A percentile compares a stretch with the other conserved stretches of the same genome.
These are phyloP conservation scores for Dufourea novaeangliae DNA, from an alignment of 1,140 invertebrate species.

Conservation along the genomic window DNA sequence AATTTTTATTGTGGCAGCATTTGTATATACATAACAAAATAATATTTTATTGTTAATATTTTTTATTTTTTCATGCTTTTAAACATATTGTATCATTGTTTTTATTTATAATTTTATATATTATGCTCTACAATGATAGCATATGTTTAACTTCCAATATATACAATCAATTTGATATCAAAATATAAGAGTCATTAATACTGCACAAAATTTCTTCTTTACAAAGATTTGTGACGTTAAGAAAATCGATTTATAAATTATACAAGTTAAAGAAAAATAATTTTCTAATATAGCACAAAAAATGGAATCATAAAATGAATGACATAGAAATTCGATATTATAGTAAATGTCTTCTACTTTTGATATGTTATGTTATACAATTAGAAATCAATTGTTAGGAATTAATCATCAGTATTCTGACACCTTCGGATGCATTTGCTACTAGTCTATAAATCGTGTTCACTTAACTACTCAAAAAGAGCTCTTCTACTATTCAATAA, in stretches of 20 bases:
- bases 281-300: constrained; percentile 40
- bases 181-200: constrained; percentile 27
- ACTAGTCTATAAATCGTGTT: constrained; percentile 68
- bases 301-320: constrained; percentile 15
- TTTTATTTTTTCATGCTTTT: constrained; percentile 43
- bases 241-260: constrained; percentile 13
- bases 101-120: constrained; percentile 37
- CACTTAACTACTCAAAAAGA: constrained; percentile 60
- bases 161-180: constrained; percentile 26
- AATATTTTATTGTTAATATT: constrained; percentile 19
- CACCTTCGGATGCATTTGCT: constrained; percentile 54
- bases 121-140: constrained; percentile 23
- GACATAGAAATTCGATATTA: constrained; percentile 6
- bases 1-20: constrained; percentile 37
- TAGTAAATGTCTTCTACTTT: constrained; percentile 33
- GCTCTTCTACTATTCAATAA: constrained; percentile 56
- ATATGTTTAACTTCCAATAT: constrained; percentile 1
- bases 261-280: constrained; percentile 27
- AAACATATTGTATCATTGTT: constrained; percentile 24
- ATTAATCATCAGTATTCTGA: constrained; percentile 58
- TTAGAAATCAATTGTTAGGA: constrained; percentile 31
- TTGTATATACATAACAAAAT: constrained; percentile 34
- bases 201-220: constrained; percentile 38
- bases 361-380: constrained; percentile 39
- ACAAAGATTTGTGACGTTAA: constrained; percentile 1